phyloP scores from a whole-genome alignment of 2,888 invertebrate genomes.

The Tribolium freemani region DNA sequence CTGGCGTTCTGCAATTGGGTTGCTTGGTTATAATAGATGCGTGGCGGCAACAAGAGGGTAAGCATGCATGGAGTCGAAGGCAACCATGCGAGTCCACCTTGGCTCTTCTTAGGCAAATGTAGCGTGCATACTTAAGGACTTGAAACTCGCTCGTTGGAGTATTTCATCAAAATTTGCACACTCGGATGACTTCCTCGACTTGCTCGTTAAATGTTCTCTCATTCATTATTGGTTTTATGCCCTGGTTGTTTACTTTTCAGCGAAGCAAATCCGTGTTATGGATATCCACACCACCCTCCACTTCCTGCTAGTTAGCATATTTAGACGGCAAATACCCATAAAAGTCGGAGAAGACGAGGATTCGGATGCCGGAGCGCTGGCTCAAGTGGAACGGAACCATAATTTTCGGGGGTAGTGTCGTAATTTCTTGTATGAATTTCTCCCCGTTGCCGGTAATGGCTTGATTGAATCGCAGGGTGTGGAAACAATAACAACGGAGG shows the following conservation, averaged over 20 bases:
- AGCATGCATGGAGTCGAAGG: conserved; percentile 59
- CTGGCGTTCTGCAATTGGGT: conserved; percentile 37
- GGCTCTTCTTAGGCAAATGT: conserved; percentile 63
- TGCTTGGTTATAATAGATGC: conserved; percentile 51
- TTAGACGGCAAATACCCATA: conserved; percentile 41
- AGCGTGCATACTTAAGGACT: conserved; percentile 61
- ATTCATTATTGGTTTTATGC: conserved; percentile 57
- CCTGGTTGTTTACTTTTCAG: conserved; percentile 51
- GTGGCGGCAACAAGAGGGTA: conserved; percentile 56
- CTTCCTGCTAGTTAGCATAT: conserved; percentile 44
- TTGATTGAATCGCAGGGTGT: conserved; percentile 8
- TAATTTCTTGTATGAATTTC: conserved; percentile 25
- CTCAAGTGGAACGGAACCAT: conserved; percentile 27
- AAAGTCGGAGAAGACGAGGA: conserved; percentile 34
- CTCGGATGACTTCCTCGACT: conserved; percentile 57
- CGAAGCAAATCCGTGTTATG: conserved; percentile 35
- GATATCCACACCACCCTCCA: conserved; percentile 41
- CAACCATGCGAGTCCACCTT: conserved; percentile 60
- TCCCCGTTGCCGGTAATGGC: conserved; percentile 6
- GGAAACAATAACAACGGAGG: neutral
- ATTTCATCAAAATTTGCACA: conserved; percentile 62
- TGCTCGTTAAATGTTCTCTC: conserved; percentile 57
- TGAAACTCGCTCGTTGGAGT: conserved; percentile 55
- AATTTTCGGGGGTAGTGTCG: conserved; percentile 10
- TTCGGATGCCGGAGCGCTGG: neutral